Base-by-base conservation (phyloP, 2,888 invertebrate species). In the Melanotus villosus region DNA sequence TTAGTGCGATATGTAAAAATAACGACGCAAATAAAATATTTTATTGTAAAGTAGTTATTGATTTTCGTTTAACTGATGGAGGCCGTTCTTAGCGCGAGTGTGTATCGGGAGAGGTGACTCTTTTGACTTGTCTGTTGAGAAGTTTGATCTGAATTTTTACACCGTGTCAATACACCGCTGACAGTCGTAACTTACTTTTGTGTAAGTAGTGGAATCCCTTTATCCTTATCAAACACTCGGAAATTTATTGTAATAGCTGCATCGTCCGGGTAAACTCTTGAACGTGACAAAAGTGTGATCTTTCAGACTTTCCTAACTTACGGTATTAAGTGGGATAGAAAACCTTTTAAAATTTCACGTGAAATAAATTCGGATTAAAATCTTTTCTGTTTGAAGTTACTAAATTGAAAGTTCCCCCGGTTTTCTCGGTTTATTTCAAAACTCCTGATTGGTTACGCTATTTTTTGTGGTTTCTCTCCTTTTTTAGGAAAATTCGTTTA, bases 331-430 rank as follows among this genome's bases (percentile, higher is more conserved):
- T 78, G 70, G 80, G 80, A 80, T 80, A 70, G 76, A 54, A 77
- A 78, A 77, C 80, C 79, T 80, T 81, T 80, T 79, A 80, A 81
- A 81, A 80, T 80, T 80, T 70, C 70, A 63, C 77, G 76, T 76
- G 78, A 76, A 77, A 78, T 79, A 79, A 78, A 78, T 78, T 77
- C 66, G 75, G 79, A 78, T 79, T 79, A 79, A 76, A 77, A 78
- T 76, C 75, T 45, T n/a, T 60, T 36, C 59, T 69, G 65, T 69
- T 69, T 69, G 60, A 47, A 60, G 23, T 43, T 36, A 34, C 23
- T 58, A 30, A 65, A 65, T 58, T 65, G 58, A 52, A 65, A 47
- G 30, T 65, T n/a, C n/a, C 50, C 4, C 32, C 45, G 19, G 45
- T 45, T 65, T 54, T 32, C 30, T 12, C 32, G 38, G 30, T 18